Conservation (phyloP, 2,888 invertebrate genomes). For the Perizoma flavofasciatum region DNA sequence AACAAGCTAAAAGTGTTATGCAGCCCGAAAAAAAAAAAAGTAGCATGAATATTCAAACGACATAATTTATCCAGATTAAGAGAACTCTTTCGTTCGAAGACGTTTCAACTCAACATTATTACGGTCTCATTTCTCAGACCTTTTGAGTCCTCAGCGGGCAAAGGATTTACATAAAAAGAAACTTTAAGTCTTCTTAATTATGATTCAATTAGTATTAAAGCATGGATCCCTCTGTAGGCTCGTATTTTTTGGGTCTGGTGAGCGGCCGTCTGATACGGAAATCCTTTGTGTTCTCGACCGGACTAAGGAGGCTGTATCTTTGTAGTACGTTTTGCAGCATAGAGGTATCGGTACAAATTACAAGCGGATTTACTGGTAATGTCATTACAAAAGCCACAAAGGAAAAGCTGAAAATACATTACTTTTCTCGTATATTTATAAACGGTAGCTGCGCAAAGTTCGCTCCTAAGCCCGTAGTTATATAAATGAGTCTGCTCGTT, state of each 20-base stretch:
- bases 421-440: constrained; percentile 40
- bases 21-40: constrained; percentile 28
- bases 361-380: constrained; percentile 55
- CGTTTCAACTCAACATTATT: constrained; percentile 71
- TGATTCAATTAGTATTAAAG: constrained; percentile 84
- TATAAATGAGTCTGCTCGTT: constrained; percentile 39
- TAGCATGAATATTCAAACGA: constrained; percentile 53
- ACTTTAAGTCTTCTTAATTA: constrained; percentile 79
- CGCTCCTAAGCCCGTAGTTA: constrained; percentile 40
- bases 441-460: constrained; percentile 37
- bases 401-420: constrained; percentile 41
- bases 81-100: constrained; percentile 55
- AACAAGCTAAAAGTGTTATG: constrained; percentile 28
- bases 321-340: constrained; percentile 63
- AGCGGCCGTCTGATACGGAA: constrained; percentile 55
- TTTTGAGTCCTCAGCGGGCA: constrained; percentile 67
- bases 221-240: constrained; percentile 77
- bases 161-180: constrained; percentile 83
- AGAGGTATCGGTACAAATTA: constrained; percentile 66
- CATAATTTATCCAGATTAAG: constrained; percentile 65
- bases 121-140: constrained; percentile 66
- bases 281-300: constrained; percentile 78
- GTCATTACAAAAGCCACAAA: constrained; percentile 41
- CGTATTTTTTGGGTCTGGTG: constrained; percentile 77
- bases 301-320: constrained; percentile 75